These are phyloP conservation scores for Paramisgurnus dabryanus DNA, from an alignment of 2,113 vertebrate genomes.

Conservation along the genomic window DNA sequence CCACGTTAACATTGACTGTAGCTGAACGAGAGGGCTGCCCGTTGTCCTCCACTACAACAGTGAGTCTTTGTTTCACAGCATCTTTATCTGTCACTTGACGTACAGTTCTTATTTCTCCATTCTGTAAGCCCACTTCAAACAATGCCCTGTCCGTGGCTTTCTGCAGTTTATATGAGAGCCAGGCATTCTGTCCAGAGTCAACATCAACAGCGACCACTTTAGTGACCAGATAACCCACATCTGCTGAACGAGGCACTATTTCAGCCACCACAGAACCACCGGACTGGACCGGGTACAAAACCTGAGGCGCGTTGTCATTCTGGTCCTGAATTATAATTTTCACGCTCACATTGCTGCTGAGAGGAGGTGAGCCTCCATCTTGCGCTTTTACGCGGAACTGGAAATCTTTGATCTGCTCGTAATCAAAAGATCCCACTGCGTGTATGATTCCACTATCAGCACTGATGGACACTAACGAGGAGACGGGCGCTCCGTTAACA, in stretches of 20 bases:
- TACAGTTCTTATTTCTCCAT: conserved; percentile 59
- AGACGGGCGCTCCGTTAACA: conserved; percentile 62
- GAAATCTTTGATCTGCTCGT: conserved; percentile 69
- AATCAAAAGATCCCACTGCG: conserved; percentile 71
- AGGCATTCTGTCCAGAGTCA: conserved; percentile 70
- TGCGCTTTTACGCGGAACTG: conserved; percentile 64
- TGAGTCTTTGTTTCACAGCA: conserved; percentile 52
- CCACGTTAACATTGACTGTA: conserved; percentile 54
- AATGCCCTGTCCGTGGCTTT: conserved; percentile 57
- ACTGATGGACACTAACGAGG: conserved; percentile 67
- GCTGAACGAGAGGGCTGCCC: conserved; percentile 58
- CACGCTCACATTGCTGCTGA: conserved; percentile 61
- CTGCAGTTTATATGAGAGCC: conserved; percentile 64
- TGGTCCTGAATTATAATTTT: conserved; percentile 60
- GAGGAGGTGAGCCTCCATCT: conserved; percentile 69
- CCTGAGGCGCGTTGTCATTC: conserved; percentile 65
- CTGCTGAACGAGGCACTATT: conserved; percentile 63
- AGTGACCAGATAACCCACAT: conserved; percentile 64
- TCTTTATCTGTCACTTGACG: conserved; percentile 52
- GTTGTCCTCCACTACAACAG: conserved; percentile 57
- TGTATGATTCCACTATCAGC: conserved; percentile 67
- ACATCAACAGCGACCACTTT: conserved; percentile 66
- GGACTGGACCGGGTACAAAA: conserved; percentile 59
- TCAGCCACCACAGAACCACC: conserved; percentile 56
- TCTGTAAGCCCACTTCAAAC: conserved; percentile 55